phyloP scores from a whole-genome alignment of 2,888 invertebrate species.

The Chirona hameri region DNA sequence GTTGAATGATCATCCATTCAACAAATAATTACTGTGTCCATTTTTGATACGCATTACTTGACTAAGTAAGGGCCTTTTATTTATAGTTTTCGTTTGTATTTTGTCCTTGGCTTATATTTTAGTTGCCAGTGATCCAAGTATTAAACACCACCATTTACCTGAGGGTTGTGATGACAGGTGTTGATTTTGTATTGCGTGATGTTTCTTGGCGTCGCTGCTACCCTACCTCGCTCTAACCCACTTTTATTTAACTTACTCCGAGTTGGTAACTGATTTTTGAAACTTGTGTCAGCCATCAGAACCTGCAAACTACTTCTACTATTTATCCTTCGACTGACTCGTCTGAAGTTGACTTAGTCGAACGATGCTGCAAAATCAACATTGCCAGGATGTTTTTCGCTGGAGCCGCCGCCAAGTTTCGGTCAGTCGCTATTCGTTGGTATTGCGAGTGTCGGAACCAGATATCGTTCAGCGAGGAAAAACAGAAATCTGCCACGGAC shows the following conservation, averaged over 20 bases:
- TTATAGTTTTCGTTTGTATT: too few relatives aligned
- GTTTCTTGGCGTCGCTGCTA: not conserved
- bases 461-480: not conserved
- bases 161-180: not conserved
- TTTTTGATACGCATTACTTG: too few relatives aligned
- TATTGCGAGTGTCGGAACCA: not conserved
- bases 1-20: too few relatives aligned
- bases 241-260: not conserved
- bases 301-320: not conserved
- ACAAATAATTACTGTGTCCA: too few relatives aligned
- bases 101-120: too few relatives aligned
- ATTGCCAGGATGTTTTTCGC: not conserved
- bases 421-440: not conserved
- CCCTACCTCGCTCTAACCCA: not conserved
- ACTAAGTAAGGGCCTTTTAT: too few relatives aligned
- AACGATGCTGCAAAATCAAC: slow-evolving; percentile 2
- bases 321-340: not conserved
- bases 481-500: not conserved
- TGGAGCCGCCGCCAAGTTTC: not conserved
- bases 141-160: too few relatives aligned
- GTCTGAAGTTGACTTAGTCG: slow-evolving; percentile 1
- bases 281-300: not conserved
- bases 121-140: too few relatives aligned
- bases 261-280: not conserved
- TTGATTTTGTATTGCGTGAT: not conserved